Evolutionary conservation across 2,113 vertebrate genomes (phyloP).

Genomic region (Peromyscus polionotus): DNA sequence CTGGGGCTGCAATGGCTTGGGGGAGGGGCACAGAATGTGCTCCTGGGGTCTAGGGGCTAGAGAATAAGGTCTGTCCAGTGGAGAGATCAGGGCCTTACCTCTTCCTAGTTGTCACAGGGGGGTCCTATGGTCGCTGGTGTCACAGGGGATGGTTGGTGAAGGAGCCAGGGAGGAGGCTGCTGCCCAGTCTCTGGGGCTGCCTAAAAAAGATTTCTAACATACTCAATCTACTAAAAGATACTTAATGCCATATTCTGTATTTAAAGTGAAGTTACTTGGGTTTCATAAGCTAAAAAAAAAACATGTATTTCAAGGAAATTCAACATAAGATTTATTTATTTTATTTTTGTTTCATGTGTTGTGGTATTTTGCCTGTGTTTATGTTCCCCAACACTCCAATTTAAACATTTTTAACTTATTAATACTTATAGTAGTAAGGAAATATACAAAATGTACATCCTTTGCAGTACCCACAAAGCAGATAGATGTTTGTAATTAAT

Average conservation of each 20-base stretch:
- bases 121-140: too few species aligned
- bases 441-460: not conserved
- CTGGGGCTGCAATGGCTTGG: too few species aligned
- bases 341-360: not conserved
- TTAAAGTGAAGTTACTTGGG: not conserved
- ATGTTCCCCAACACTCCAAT: not conserved
- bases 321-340: not conserved
- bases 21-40: too few species aligned
- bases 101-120: too few species aligned
- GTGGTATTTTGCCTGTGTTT: not conserved
- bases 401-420: not conserved
- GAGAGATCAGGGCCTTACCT: too few species aligned
- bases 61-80: too few species aligned
- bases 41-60: too few species aligned
- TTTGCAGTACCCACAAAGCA: not conserved
- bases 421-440: not conserved
- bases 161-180: too few species aligned
- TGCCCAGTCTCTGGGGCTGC: too few species aligned
- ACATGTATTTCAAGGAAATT: not conserved
- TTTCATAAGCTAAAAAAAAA: not conserved
- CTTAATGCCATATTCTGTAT: not conserved
- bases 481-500: slow-evolving; percentile 18
- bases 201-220: slow-evolving; percentile 4
- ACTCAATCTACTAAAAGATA: not conserved
- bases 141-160: too few species aligned